These are phyloP conservation scores for Carassius auratus DNA, from an alignment of 2,113 vertebrate genomes.

Conservation along the genomic window DNA sequence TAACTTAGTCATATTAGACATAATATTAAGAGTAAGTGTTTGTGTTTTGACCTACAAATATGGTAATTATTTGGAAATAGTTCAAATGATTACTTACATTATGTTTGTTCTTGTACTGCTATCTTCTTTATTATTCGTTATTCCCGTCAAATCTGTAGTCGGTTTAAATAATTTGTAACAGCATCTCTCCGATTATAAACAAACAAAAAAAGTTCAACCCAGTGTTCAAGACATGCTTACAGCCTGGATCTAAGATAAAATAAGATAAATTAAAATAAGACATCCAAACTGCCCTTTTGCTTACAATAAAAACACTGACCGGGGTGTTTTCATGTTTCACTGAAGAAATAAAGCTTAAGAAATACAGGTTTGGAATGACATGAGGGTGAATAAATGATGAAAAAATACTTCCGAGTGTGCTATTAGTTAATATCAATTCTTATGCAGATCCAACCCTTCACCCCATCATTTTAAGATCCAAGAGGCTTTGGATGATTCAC, in stretches of 20 bases:
- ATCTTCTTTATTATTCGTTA: no score
- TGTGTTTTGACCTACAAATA: neutral
- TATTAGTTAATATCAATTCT: no score
- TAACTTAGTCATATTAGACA: no score
- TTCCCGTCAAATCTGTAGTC: no score
- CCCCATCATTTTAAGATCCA: neutral
- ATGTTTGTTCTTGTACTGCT: no score
- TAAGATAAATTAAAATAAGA: neutral
- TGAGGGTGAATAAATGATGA: neutral
- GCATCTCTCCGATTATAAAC: neutral
- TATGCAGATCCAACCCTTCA: neutral
- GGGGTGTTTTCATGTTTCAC: neutral
- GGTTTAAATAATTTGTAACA: neutral
- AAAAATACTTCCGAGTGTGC: neutral
- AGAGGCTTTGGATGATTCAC: neutral
- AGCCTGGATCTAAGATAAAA: neutral
- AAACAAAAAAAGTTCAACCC: neutral
- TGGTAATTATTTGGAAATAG: no score
- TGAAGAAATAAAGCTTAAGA: neutral
- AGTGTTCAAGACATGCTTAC: neutral
- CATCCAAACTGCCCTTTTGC: neutral
- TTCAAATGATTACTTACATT: no score
- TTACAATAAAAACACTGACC: neutral
- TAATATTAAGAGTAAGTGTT: no score
- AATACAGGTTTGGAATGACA: neutral